Evolutionary conservation across 2,113 vertebrate genomes (phyloP), one percentile per base, ranked within the genome.

Genomic region (Notarius quadriscutis): DNA sequence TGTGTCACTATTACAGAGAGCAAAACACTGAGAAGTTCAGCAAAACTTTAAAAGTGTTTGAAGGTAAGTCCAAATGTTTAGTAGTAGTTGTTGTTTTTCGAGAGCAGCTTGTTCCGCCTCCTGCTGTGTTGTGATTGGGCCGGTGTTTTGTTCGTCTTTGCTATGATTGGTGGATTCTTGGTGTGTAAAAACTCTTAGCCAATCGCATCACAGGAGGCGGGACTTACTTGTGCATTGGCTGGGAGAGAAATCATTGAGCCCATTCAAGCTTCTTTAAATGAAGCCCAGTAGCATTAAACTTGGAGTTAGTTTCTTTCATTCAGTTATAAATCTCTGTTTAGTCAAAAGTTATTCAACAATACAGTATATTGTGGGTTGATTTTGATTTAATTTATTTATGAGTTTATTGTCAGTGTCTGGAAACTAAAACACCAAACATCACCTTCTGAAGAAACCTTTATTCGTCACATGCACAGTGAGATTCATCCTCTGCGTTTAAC

Each of bases 1-100:
- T 95, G 60, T 95, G 93, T 90, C 93, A 89, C 2, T 75, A 74
- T 34, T 96, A 95, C 67, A 93, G 90, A 77, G 92, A 93, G 4
- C 84, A 60, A 0, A 87, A 93, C 17, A 27, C 79, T 0, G 88
- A 88, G 0, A 90, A 94, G 25, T 96, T 95, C 79, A 88, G 80
- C 0, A 81, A 89, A 69, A 88, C 84, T 1, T 53, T 94, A 2
- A 65, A 89, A 15, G 62, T 67, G 41, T 91, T 94, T 22, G 74
- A 95, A 86, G 92, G 95, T 96, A 81, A 85, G 20, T 0, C 2
- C 10, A 41, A 9, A 2, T 8, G 12, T 22, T 74, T 63, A 67
- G 12, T 6, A 2, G 34, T 7, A 2, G 10, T 1, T 14, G 5
- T 12, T 34, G 27, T 20, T 20, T 4, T 7, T 58, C 17, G 1